phyloP scores from a whole-genome alignment of 1,140 invertebrate genomes.

The Diabrotica virgifera region DNA sequence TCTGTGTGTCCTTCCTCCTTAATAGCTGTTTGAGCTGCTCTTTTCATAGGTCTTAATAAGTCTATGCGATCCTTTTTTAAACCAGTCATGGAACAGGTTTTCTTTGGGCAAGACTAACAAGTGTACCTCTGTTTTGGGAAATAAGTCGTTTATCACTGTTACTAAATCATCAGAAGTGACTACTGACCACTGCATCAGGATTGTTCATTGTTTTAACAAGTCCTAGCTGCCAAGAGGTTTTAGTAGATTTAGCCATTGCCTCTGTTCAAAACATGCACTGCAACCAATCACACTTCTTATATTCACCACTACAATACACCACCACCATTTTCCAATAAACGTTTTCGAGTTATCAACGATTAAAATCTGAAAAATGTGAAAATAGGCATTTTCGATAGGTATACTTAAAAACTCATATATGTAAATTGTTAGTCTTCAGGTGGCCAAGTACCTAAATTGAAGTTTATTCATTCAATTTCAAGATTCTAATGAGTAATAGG shows the following conservation, averaged over 20 bases:
- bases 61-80: conserved; percentile 62
- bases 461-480: too few species aligned
- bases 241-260: neutral
- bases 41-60: conserved; percentile 70
- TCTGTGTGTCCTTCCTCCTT: conserved; percentile 50
- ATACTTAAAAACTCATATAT: too few species aligned
- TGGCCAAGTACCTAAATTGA: too few species aligned
- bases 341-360: too few species aligned
- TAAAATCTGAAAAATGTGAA: too few species aligned
- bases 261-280: too few species aligned
- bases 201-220: conserved; percentile 71
- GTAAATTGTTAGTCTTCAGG: too few species aligned
- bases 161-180: conserved; percentile 66
- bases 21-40: conserved; percentile 57
- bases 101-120: conserved; percentile 75
- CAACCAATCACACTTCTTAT: too few species aligned
- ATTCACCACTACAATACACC: too few species aligned
- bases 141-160: conserved; percentile 74
- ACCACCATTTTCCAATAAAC: too few species aligned
- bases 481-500: too few species aligned
- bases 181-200: conserved; percentile 57
- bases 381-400: too few species aligned
- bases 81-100: conserved; percentile 68
- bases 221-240: conserved; percentile 55
- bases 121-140: conserved; percentile 74